Base-by-base conservation (phyloP, 2,797 vertebrate species). In the Hypotaenidia philippensis region DNA sequence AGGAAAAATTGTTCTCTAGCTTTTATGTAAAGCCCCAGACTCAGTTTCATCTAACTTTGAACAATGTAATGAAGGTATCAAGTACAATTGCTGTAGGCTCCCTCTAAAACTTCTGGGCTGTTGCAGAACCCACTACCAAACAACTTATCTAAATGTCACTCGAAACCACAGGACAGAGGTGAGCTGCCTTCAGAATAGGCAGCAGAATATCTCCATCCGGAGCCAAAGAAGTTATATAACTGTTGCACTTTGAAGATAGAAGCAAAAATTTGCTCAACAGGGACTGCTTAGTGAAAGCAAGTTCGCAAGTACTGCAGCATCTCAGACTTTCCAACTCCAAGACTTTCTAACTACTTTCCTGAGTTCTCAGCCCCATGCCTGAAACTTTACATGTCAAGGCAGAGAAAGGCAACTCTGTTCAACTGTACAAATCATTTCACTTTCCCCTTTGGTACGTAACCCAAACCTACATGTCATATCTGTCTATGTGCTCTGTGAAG, bases 191-290 rank as follows among this genome's bases (percentile, higher is more conserved):
- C 65, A 81, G 57, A 96, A 69, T 7, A 78, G 10, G 41, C 72
- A 91, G 53, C 49, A 83, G 57, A 81, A 32, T 55, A 86, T 55
- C 57, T 95, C 65, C 72, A 59, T 61, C 27, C 71, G 31, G 26
- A 93, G 18, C 57, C 69, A 69, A 85, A 88, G 53, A 57, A 88
- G 60, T 61, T 85, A 25, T 32, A 64, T 14, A 25, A 49, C 32
- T 74, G 29, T 60, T n/a, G 9, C 15, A n/a, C 36, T 68, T 80
- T 34, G 49, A 91, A 89, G 23, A 82, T 47, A 15, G 23, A 71
- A n/a, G 26, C 64, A 87, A 86, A 80, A 95, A 91, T 86, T 94
- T 91, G 10, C 38, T 81, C 85, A 90, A 61, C 59, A 49, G 45
- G 72, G 13, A 11, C 59, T 78, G 11, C 25, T 61, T 69, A 49